Percentiles rank a stretch among this genome's conserved stretches.
These are phyloP conservation scores for Nothoprocta perdicaria DNA, from an alignment of 2,113 vertebrate genomes.

Conservation along the genomic window DNA sequence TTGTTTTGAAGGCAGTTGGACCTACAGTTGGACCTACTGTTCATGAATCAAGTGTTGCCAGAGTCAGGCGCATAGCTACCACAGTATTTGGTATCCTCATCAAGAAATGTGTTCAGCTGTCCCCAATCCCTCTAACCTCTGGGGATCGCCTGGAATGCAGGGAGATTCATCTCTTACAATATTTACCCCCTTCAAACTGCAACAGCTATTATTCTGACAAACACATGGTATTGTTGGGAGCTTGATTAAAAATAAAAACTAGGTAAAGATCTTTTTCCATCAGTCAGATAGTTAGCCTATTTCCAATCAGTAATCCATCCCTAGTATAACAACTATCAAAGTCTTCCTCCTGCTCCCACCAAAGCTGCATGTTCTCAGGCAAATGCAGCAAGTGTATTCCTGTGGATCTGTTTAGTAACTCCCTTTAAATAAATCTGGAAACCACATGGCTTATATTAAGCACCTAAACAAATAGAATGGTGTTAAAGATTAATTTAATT, in stretches of 20 bases:
- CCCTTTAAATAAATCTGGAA: neutral
- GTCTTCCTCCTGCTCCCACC: accelerated
- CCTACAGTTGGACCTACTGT: no score
- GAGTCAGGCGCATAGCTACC: no score
- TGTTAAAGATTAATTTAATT: neutral
- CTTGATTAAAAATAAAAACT: neutral
- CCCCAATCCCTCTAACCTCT: no score
- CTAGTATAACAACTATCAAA: neutral
- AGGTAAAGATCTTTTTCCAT: neutral
- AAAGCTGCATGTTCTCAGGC: neutral
- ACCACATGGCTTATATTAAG: neutral
- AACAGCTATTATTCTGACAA: neutral
- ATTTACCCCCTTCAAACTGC: no score
- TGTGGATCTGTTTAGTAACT: neutral
- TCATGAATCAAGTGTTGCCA: no score
- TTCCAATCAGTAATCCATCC: neutral
- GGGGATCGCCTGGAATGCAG: no score
- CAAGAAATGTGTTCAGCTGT: no score
- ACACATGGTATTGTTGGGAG: neutral
- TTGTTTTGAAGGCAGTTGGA: no score
- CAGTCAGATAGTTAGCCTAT: neutral
- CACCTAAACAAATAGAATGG: neutral
- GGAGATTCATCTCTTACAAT: no score
- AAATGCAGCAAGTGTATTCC: neutral
- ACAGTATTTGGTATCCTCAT: no score